Conservation (phyloP, 1,140 invertebrate genomes). For the Ephestia elutella region DNA sequence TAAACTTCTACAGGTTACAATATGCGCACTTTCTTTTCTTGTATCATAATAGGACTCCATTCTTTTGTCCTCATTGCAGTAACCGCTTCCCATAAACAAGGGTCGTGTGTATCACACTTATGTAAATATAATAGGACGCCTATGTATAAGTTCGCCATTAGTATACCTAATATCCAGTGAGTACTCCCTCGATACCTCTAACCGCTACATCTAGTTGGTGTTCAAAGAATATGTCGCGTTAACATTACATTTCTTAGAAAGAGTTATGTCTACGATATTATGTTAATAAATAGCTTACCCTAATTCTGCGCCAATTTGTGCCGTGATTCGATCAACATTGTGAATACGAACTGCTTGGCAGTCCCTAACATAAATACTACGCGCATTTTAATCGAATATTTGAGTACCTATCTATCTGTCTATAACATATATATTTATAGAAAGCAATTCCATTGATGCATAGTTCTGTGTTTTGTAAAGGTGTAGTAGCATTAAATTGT, state of each 20-base stretch:
- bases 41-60: too few species aligned
- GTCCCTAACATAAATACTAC: not conserved
- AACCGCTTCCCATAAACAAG: not conserved
- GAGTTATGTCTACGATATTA: not conserved
- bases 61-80: too few species aligned
- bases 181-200: not conserved
- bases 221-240: not conserved
- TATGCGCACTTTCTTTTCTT: too few species aligned
- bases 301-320: slow-evolving; percentile 1
- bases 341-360: not conserved
- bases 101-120: not conserved
- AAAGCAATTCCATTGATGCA: not conserved
- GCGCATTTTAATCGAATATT: too few species aligned
- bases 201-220: slow-evolving; percentile 1
- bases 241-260: not conserved
- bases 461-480: not conserved
- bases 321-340: not conserved
- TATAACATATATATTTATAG: not conserved
- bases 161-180: slow-evolving; percentile 1
- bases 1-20: too few species aligned
- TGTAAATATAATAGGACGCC: not conserved
- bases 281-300: not conserved
- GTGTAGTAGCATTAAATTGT: not conserved
- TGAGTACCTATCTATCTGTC: not conserved
- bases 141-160: slow-evolving; percentile 1